A percentile compares a stretch with the other conserved stretches of the same genome.
Conservation (phyloP, 1,140 invertebrate genomes). For the Anoplolepis gracilipes region DNA sequence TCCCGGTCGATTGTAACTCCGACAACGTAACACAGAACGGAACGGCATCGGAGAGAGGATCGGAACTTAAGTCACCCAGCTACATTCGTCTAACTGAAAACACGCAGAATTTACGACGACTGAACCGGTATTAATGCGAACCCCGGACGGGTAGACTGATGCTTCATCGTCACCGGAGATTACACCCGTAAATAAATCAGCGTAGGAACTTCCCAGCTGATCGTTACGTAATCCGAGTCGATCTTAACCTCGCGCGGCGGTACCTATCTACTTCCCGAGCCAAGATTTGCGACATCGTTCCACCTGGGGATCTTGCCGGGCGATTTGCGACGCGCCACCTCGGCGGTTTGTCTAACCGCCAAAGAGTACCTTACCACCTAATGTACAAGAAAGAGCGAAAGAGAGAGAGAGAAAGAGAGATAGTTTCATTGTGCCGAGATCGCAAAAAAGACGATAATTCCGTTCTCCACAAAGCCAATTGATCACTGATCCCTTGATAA, state of each 20-base stretch:
- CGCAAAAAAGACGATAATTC: slow-evolving; percentile 1
- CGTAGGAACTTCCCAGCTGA: slow-evolving; percentile 58
- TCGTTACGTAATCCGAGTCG: slow-evolving; percentile 62
- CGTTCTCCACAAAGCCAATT: not conserved
- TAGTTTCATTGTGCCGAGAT: slow-evolving; percentile 32
- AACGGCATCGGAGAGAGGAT: slow-evolving; percentile 15
- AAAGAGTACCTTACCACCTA: slow-evolving; percentile 32
- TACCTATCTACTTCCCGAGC: slow-evolving; percentile 25
- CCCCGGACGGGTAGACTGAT: slow-evolving; percentile 48
- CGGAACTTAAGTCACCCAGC: slow-evolving; percentile 40
- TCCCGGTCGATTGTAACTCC: slow-evolving; percentile 35
- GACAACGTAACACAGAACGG: slow-evolving; percentile 38
- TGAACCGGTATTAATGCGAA: slow-evolving; percentile 58
- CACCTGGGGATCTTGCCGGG: slow-evolving; percentile 57
- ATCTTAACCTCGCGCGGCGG: slow-evolving; percentile 43
- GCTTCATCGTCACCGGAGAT: slow-evolving; percentile 59
- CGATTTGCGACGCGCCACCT: slow-evolving; percentile 59
- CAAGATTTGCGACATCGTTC: slow-evolving; percentile 61
- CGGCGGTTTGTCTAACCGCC: slow-evolving; percentile 59
- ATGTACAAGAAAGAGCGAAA: not conserved
- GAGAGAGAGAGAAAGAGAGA: not conserved
- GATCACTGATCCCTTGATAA: slow-evolving; percentile 26
- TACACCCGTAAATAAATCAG: slow-evolving; percentile 60
- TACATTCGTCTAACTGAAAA: slow-evolving; percentile 63
- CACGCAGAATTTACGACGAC: slow-evolving; percentile 56